Evolutionary conservation across 2,113 vertebrate species (phyloP).

Genomic region (Cyphomyrus plagiostoma): DNA sequence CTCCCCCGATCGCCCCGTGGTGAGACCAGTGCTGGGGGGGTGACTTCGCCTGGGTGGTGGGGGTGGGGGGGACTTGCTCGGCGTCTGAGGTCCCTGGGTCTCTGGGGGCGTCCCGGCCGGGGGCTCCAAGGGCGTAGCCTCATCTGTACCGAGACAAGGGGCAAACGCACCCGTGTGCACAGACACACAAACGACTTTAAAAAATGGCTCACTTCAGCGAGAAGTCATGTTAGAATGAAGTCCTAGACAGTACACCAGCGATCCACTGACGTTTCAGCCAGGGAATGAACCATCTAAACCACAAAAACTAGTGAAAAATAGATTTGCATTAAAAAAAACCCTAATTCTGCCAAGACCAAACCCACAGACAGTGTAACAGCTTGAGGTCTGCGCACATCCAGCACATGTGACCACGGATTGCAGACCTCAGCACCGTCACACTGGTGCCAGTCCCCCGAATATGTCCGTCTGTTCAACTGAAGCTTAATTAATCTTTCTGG

Average conservation of each 20-base stretch:
- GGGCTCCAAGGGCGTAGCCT: constrained; percentile 16
- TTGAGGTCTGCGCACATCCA: neutral
- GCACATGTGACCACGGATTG: neutral
- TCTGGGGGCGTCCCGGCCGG: constrained; percentile 43
- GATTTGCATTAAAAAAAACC: neutral
- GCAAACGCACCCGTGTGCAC: neutral
- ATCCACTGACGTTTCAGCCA: neutral
- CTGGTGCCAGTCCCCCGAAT: neutral
- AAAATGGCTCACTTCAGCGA: neutral
- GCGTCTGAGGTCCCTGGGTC: constrained; percentile 27
- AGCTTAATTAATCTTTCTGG: neutral
- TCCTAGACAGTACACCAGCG: neutral
- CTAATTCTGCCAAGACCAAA: neutral
- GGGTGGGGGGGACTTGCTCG: constrained; percentile 80
- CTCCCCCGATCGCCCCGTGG: constrained; percentile 44
- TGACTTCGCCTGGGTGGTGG: constrained; percentile 79
- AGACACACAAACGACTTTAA: too few relatives aligned
- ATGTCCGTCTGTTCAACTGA: neutral
- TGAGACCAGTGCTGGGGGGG: constrained; percentile 66
- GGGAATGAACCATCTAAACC: neutral
- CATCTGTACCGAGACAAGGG: neutral
- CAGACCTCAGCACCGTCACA: neutral
- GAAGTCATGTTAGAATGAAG: neutral
- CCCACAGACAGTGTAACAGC: neutral
- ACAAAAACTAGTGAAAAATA: neutral